phyloP scores from a whole-genome alignment of 1,140 invertebrate genomes.

The Neotoxoptera formosana region DNA sequence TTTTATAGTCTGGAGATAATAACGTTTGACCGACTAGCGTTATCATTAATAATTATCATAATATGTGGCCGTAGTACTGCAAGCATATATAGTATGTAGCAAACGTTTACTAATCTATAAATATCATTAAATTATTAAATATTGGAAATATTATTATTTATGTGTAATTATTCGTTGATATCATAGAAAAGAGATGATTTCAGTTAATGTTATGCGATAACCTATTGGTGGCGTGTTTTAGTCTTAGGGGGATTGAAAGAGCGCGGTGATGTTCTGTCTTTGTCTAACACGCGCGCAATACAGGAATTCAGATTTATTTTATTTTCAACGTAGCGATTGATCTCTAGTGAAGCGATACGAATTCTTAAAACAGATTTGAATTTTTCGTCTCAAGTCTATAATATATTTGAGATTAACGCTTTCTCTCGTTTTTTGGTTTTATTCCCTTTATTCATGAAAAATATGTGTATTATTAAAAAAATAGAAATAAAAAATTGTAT shows the following conservation, averaged over 20 bases:
- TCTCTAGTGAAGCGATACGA: not conserved
- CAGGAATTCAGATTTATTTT: not conserved
- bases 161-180: not conserved
- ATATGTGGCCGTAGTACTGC: not conserved
- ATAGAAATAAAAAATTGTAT: too few relatives aligned
- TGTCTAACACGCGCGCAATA: not conserved
- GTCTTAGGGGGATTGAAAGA: not conserved
- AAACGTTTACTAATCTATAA: not conserved
- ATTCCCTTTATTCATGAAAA: not conserved
- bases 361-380: not conserved
- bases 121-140: conserved; percentile 4
- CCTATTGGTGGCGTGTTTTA: not conserved
- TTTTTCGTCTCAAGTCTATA: not conserved
- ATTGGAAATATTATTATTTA: conserved; percentile 3
- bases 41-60: not conserved
- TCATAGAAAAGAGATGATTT: not conserved
- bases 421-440: not conserved
- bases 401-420: not conserved
- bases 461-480: too few relatives aligned
- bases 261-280: not conserved
- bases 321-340: not conserved
- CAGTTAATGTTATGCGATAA: not conserved
- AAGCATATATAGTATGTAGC: not conserved
- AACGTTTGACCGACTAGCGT: not conserved
- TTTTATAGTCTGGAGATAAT: not conserved